A percentile compares a stretch with the other conserved stretches of the same genome.
These are phyloP conservation scores for Athalia rosae DNA, from an alignment of 2,888 invertebrate species.

Conservation along the genomic window DNA sequence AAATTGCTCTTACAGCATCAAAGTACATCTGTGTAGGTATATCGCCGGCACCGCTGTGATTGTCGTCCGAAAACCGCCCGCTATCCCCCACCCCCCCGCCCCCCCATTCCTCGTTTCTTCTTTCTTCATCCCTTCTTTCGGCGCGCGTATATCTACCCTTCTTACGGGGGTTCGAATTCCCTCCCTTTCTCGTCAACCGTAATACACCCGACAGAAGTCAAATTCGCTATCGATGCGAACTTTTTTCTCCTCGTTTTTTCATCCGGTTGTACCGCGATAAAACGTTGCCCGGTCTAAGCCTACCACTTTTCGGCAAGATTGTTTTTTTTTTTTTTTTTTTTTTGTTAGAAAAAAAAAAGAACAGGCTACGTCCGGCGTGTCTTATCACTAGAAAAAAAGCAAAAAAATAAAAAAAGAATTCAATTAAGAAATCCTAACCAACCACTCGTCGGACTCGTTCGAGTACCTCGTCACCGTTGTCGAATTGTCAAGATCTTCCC, in stretches of 20 bases:
- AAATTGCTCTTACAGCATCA: conserved; percentile 13
- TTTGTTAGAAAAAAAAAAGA: neutral
- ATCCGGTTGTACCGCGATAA: conserved; percentile 39
- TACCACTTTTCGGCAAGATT: conserved; percentile 19
- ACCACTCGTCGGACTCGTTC: conserved; percentile 16
- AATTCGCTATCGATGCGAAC: conserved; percentile 36
- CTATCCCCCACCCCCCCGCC: conserved; percentile 42
- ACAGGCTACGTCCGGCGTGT: conserved; percentile 30
- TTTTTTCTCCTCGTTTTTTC: neutral
- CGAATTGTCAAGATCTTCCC: conserved; percentile 16
- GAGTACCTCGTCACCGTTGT: conserved; percentile 8
- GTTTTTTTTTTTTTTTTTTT: too few species aligned
- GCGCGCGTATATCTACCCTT: neutral
- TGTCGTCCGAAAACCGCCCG: conserved; percentile 6
- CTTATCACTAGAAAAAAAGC: conserved; percentile 59
- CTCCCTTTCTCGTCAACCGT: neutral
- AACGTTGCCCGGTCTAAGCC: conserved; percentile 21
- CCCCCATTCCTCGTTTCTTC: conserved; percentile 43
- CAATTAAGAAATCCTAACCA: conserved; percentile 35
- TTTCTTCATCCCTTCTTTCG: conserved; percentile 27
- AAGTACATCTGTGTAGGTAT: neutral
- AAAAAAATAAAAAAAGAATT: neutral
- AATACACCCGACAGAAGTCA: conserved; percentile 8
- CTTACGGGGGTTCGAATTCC: conserved; percentile 32
- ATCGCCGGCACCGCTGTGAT: neutral